Conservation (phyloP, 2,797 vertebrate genomes). For the Glyptemys insculpta region DNA sequence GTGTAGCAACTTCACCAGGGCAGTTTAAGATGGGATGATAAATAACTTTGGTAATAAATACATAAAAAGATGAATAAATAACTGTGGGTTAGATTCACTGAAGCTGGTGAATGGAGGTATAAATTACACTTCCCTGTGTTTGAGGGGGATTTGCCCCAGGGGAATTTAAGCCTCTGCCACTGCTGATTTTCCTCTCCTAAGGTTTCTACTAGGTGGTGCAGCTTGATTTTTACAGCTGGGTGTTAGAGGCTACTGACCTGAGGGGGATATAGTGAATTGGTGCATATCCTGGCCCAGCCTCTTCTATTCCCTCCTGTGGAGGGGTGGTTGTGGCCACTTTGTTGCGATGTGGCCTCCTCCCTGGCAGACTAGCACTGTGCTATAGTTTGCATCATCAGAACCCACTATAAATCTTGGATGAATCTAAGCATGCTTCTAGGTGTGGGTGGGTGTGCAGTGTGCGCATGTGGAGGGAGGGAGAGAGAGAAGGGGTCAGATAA, state of each 20-base stretch:
- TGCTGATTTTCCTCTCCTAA: background rate
- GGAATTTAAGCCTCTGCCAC: background rate
- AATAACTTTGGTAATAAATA: slow-evolving; percentile 16
- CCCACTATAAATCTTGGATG: background rate
- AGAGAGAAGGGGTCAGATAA: too few relatives aligned
- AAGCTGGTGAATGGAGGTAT: background rate
- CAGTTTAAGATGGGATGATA: background rate
- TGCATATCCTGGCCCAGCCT: background rate
- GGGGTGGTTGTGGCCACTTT: background rate
- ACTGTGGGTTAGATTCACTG: background rate
- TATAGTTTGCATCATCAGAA: background rate
- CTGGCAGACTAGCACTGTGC: background rate
- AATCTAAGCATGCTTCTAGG: too few relatives aligned
- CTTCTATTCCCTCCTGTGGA: background rate
- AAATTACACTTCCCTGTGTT: background rate
- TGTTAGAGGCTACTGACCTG: background rate
- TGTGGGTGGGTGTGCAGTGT: too few relatives aligned
- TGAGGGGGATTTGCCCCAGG: background rate
- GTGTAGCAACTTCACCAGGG: background rate
- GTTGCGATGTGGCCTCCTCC: background rate
- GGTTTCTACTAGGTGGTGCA: background rate
- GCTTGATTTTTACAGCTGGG: background rate
- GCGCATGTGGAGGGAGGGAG: too few relatives aligned
- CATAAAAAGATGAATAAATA: fast-evolving
- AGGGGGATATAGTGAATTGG: background rate